These are phyloP conservation scores for Struthio camelus DNA, from an alignment of 2,113 vertebrate genomes.

Conservation along the genomic window DNA sequence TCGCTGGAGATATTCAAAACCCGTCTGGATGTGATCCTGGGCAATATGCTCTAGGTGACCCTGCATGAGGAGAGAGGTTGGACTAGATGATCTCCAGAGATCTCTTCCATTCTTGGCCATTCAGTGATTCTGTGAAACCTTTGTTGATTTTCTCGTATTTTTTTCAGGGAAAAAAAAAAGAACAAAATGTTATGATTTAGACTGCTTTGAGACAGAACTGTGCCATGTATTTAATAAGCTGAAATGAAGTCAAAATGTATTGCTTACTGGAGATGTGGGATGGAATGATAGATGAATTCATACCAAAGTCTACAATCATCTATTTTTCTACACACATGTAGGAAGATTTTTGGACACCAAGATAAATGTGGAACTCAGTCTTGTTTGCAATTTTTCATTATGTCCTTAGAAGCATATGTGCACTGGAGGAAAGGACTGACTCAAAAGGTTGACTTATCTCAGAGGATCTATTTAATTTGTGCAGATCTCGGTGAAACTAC, in stretches of 20 bases:
- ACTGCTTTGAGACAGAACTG: not conserved
- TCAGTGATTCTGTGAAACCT: no score
- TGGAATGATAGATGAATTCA: not conserved
- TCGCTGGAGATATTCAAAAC: no score
- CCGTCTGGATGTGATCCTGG: no score
- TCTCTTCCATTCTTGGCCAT: no score
- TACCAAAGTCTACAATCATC: not conserved
- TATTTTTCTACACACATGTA: not conserved
- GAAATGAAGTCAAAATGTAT: not conserved
- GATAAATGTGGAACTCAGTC: not conserved
- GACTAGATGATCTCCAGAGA: no score
- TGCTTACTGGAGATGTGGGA: not conserved
- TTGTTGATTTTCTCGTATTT: not conserved
- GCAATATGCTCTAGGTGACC: no score
- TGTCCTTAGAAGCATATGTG: not conserved
- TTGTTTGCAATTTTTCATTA: not conserved
- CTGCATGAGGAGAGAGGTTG: no score
- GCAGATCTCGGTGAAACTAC: not conserved
- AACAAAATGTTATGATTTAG: not conserved
- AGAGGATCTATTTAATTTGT: not conserved
- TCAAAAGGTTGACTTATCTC: not conserved
- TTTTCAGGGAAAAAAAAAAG: not conserved
- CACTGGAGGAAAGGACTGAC: not conserved
- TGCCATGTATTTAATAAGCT: not conserved
- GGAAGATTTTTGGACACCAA: not conserved